Base-by-base conservation (phyloP, 2,888 invertebrate species). In the Hecatera dysodea region DNA sequence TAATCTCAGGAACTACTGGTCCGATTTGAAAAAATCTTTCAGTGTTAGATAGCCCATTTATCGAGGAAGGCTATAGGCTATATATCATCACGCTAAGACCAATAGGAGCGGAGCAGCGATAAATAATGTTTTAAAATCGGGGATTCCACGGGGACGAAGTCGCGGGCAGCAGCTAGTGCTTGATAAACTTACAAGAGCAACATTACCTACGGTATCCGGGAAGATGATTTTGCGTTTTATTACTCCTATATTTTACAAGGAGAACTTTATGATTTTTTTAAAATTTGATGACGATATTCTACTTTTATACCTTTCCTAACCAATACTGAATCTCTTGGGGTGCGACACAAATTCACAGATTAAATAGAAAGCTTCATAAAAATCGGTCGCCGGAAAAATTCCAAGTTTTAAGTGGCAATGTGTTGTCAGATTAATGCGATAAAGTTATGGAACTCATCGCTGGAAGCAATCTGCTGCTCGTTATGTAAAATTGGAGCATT, bases 331-430 rank as follows among this genome's bases (percentile, higher is more conserved):
- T 55, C 76, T 27, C 33, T n/a, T 22, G 42, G 60, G 60, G 11
- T 19, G 67, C 9, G 22, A n/a, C 53, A 50, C 22, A 22, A 75
- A 50, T 75, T 44, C 48, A 56, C 67, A 55, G 48, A 75, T 60
- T 55, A 55, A 67, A 48, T 29, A 36, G 39, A 57, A 44, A 52
- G 27, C 48, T 29, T 46, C 27, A 36, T 36, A 55, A 46, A 64
- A 60, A 64, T 27, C 46, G 39, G 52, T 56, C 46, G 27, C 48
- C 15, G 19, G 64, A 60, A 19, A 27, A 73, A 46, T 52, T 60
- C 15, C 60, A 65, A 78, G 75, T 56, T 61, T 70, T 33, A 56
- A 78, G 72, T 57, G 27, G 44, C 52, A 65, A 65, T 64, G 56
- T 61, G 61, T 78, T 75, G 50, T 78, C 24, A 46, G 50, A 65